Percentiles rank a stretch among this genome's conserved stretches.
phyloP scores from a whole-genome alignment of 1,140 invertebrate genomes.

The Zaprionus nigranus region DNA sequence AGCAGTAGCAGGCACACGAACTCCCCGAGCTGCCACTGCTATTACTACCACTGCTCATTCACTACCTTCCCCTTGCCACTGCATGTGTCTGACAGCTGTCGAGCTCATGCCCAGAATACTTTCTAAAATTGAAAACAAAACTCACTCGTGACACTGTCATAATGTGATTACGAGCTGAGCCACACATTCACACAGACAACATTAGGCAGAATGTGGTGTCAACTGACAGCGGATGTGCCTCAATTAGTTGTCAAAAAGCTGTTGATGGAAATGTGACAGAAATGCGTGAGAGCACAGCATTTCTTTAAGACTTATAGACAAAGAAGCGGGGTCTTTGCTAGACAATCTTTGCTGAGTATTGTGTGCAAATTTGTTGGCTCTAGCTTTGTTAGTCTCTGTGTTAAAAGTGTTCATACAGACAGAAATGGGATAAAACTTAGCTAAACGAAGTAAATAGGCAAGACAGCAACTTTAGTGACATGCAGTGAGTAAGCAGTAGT shows the following conservation, averaged over 20 bases:
- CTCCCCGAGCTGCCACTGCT: background rate
- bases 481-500: too few species aligned
- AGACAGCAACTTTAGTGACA: too few species aligned
- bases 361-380: background rate
- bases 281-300: background rate
- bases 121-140: constrained; percentile 70
- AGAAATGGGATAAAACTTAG: background rate
- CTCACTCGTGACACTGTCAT: constrained; percentile 67
- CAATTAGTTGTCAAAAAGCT: constrained; percentile 38
- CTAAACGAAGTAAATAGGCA: background rate
- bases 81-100: constrained; percentile 72
- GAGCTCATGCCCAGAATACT: constrained; percentile 8
- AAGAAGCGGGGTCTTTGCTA: background rate
- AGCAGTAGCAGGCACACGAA: too few species aligned
- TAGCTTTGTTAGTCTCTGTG: background rate
- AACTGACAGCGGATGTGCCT: constrained; percentile 35
- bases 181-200: constrained; percentile 49
- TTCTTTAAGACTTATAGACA: background rate
- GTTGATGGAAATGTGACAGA: constrained; percentile 2
- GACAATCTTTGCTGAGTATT: background rate
- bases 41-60: too few species aligned
- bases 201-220: constrained; percentile 28
- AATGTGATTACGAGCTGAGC: constrained; percentile 65
- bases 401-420: background rate
- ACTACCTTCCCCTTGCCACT: constrained; percentile 34